Percentiles rank a stretch among this genome's conserved stretches.
Conservation (phyloP, 2,797 vertebrate species). For the Eleutherodactylus coqui region DNA sequence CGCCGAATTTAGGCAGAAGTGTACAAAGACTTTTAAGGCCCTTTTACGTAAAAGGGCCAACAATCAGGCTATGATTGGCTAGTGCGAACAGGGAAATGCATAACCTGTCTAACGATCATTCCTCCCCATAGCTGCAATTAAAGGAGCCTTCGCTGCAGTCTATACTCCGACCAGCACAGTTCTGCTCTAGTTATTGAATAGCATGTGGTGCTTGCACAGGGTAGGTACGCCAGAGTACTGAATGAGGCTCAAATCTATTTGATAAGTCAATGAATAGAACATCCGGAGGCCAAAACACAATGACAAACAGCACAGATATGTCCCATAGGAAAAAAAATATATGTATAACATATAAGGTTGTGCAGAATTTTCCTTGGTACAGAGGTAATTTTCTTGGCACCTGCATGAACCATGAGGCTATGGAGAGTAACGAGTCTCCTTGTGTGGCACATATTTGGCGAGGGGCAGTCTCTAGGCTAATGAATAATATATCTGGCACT, state of each 20-base stretch:
- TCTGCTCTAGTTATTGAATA: too few relatives aligned
- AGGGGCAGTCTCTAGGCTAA: constrained; percentile 16
- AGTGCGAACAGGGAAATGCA: too few relatives aligned
- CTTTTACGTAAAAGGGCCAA: too few relatives aligned
- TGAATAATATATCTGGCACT: constrained; percentile 48
- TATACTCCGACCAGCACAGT: too few relatives aligned
- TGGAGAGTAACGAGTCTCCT: not conserved
- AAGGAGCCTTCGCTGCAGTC: too few relatives aligned
- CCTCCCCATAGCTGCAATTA: too few relatives aligned
- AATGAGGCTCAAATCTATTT: not conserved
- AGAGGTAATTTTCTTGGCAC: constrained; percentile 53
- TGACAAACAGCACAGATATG: not conserved
- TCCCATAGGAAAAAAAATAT: constrained; percentile 23
- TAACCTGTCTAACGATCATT: too few relatives aligned
- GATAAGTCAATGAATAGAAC: not conserved
- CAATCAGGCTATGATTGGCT: too few relatives aligned
- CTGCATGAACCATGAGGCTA: not conserved
- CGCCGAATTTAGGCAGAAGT: too few relatives aligned
- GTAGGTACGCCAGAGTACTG: not conserved
- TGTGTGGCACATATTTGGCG: constrained; percentile 49
- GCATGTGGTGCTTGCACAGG: too few relatives aligned
- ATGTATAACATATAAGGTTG: not conserved
- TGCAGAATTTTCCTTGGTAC: constrained; percentile 8
- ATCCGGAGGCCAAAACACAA: not conserved
- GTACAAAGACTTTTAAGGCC: too few relatives aligned